Evolutionary conservation across 2,113 vertebrate genomes (phyloP).

Genomic region (Atractosteus spatula): DNA sequence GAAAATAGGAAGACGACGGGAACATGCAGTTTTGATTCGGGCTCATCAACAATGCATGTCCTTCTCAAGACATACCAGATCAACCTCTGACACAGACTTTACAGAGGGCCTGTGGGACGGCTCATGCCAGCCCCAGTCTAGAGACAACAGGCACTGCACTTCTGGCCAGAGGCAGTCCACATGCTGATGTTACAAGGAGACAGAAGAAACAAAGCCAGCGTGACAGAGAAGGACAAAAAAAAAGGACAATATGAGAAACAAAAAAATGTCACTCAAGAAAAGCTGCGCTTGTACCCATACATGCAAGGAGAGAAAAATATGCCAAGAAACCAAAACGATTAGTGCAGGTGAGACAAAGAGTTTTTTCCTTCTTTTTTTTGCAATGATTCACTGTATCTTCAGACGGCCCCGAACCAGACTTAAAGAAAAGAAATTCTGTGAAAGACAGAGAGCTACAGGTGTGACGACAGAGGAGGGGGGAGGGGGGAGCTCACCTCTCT

Average conservation of each 20-base stretch:
- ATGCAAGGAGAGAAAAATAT: too few relatives aligned
- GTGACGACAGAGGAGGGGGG: conserved; percentile 8
- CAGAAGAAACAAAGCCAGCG: conserved; percentile 42
- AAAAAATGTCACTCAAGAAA: neutral
- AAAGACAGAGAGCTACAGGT: conserved; percentile 32
- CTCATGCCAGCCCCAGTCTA: conserved; percentile 83
- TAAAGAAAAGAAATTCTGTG: conserved; percentile 38
- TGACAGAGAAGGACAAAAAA: conserved; percentile 30
- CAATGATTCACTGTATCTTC: too few relatives aligned
- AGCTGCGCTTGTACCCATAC: too few relatives aligned
- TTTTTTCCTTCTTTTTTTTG: too few relatives aligned
- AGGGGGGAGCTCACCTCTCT: conserved; percentile 76
- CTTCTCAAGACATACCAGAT: conserved; percentile 76
- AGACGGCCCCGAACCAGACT: neutral
- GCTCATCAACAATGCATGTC: neutral
- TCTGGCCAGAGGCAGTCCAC: conserved; percentile 77
- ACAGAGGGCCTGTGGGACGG: conserved; percentile 80
- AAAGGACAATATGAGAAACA: conserved; percentile 25
- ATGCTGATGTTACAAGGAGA: conserved; percentile 61
- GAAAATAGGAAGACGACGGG: conserved; percentile 23
- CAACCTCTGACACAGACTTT: conserved; percentile 78
- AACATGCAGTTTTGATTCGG: conserved; percentile 23
- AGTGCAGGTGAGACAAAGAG: too few relatives aligned
- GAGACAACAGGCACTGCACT: conserved; percentile 81
- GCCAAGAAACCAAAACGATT: too few relatives aligned